Evolutionary conservation across 1,140 invertebrate species (phyloP).

Genomic region (Cryptotermes secundus): DNA sequence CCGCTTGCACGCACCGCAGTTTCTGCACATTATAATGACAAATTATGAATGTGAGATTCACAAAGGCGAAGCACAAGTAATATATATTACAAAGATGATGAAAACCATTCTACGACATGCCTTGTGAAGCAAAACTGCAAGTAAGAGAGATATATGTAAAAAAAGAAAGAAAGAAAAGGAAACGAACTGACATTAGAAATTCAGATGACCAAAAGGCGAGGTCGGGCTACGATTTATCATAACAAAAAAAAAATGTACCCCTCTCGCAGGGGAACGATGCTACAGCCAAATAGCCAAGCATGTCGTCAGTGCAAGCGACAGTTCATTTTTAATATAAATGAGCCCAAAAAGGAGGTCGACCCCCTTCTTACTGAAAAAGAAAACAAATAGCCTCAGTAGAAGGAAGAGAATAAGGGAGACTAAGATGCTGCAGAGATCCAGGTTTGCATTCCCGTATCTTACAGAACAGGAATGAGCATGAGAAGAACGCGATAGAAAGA

Average conservation of each 20-base stretch:
- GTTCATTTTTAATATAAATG: slow-evolving; percentile 41
- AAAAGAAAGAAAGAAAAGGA: neutral
- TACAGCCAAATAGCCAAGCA: slow-evolving; percentile 15
- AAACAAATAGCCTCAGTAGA: slow-evolving; percentile 10
- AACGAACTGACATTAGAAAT: slow-evolving; percentile 33
- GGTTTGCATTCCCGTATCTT: neutral
- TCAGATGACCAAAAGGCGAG: slow-evolving; percentile 32
- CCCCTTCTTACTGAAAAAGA: slow-evolving; percentile 14
- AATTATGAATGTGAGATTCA: slow-evolving; percentile 20
- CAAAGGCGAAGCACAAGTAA: slow-evolving; percentile 10
- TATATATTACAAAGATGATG: slow-evolving; percentile 1
- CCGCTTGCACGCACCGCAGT: neutral
- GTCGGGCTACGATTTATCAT: slow-evolving; percentile 31
- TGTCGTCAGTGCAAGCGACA: slow-evolving; percentile 37
- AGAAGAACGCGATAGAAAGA: too few species aligned
- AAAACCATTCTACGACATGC: slow-evolving; percentile 10
- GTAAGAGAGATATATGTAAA: slow-evolving; percentile 1
- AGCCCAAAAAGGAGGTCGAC: slow-evolving; percentile 20
- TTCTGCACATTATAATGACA: slow-evolving; percentile 28
- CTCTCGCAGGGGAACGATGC: neutral
- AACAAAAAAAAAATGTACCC: slow-evolving; percentile 19
- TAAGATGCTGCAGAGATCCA: neutral
- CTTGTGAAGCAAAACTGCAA: neutral
- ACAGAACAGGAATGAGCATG: neutral
- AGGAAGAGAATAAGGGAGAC: neutral